phyloP scores from a whole-genome alignment of 2,113 vertebrate genomes.

The Girardinichthys multiradiatus region DNA sequence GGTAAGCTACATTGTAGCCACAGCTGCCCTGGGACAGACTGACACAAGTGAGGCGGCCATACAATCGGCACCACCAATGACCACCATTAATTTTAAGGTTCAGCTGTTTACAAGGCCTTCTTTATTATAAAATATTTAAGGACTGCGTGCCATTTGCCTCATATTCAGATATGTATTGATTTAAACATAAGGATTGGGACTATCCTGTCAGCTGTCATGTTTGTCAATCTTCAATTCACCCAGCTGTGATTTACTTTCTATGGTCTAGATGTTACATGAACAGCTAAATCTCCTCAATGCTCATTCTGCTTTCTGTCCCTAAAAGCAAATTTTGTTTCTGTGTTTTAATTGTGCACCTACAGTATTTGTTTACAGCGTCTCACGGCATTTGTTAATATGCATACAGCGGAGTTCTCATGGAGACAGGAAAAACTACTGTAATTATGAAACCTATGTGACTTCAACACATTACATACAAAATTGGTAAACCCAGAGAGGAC shows the following conservation, averaged over 20 bases:
- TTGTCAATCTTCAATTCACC: not conserved
- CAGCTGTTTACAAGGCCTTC: no score
- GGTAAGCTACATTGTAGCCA: no score
- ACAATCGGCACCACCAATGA: no score
- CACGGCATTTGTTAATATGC: slow-evolving; percentile 5
- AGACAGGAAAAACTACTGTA: slow-evolving; percentile 13
- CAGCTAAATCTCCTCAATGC: slow-evolving; percentile 14
- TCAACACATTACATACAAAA: slow-evolving; percentile 21
- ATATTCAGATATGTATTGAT: not conserved
- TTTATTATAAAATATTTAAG: no score
- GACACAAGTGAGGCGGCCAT: no score
- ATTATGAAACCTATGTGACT: slow-evolving; percentile 45
- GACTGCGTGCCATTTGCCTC: not conserved
- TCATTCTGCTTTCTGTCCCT: slow-evolving; percentile 18
- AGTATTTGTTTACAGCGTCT: slow-evolving; percentile 23
- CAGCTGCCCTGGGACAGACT: no score
- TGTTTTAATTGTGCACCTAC: slow-evolving; percentile 25
- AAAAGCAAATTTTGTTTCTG: not conserved
- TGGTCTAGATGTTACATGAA: not conserved
- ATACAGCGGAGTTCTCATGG: slow-evolving; percentile 15
- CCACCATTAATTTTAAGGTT: no score
- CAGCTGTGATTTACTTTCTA: not conserved
- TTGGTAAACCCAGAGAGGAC: slow-evolving; percentile 36
- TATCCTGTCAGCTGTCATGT: not conserved
- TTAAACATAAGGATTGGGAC: not conserved